A percentile compares a stretch with the other conserved stretches of the same genome.
phyloP scores from a whole-genome alignment of 2,797 vertebrate genomes.

The Catamblyrhynchus diadema region DNA sequence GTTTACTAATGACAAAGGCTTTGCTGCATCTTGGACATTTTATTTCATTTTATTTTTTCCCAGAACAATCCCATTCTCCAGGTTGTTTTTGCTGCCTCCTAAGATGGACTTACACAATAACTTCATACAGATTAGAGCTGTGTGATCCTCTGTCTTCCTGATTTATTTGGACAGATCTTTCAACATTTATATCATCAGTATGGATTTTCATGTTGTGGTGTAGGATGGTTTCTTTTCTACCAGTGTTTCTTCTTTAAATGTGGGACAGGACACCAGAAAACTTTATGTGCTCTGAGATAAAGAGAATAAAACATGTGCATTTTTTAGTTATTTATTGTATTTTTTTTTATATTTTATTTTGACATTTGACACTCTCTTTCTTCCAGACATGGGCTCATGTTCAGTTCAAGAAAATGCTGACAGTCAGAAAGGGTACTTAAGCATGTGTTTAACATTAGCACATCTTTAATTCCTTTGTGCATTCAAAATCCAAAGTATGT shows the following conservation, averaged over 20 bases:
- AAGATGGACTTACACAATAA: not conserved
- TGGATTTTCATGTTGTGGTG: not conserved
- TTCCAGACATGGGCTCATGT: not conserved
- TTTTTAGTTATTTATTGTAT: not conserved
- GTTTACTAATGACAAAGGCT: not conserved
- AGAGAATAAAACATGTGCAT: not conserved
- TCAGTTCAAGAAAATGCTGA: not conserved
- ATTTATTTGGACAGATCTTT: conserved; percentile 25
- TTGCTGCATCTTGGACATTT: not conserved
- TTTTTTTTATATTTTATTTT: not conserved
- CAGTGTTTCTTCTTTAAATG: not conserved
- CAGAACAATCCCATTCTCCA: not conserved
- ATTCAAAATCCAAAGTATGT: not conserved
- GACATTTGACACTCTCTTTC: not conserved
- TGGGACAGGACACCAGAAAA: not conserved
- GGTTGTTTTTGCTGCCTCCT: not conserved
- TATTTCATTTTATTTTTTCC: not conserved
- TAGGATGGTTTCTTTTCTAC: not conserved
- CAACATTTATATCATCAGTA: not conserved
- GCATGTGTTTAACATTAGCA: not conserved
- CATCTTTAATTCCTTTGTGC: not conserved
- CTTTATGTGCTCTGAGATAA: not conserved
- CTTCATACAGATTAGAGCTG: not conserved
- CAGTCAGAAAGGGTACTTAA: not conserved
- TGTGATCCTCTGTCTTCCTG: not conserved